Percentiles rank a stretch among this genome's conserved stretches.
phyloP scores from a whole-genome alignment of 2,113 vertebrate genomes.

The Dolichallabes microphthalmus region DNA sequence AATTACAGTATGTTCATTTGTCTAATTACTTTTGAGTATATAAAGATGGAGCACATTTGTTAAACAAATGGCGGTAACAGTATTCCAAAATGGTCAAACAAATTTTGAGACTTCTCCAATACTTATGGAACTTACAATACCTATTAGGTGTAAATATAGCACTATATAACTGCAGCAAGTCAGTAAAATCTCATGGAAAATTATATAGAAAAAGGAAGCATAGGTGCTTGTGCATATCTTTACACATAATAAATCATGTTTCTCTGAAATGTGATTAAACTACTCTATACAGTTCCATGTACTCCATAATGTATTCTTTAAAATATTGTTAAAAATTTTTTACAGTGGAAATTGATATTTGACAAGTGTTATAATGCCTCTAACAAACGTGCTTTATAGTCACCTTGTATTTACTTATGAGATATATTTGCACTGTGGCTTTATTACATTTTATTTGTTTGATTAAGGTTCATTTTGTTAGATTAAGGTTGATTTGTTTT shows the following conservation, averaged over 20 bases:
- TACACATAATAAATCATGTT: background rate
- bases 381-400: no score
- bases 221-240: background rate
- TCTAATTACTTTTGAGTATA: no score
- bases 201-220: background rate
- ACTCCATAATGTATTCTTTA: background rate
- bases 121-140: no score
- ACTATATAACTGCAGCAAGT: background rate
- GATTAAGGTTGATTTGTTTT: background rate
- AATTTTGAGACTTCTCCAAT: no score
- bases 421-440: background rate
- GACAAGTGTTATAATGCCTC: no score
- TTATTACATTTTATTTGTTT: background rate
- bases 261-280: background rate
- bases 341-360: background rate
- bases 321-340: background rate
- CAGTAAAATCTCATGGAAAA: background rate
- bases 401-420: background rate
- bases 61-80: no score
- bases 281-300: background rate
- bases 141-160: background rate
- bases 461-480: background rate
- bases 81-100: no score
- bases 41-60: no score
- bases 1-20: no score